phyloP scores from a whole-genome alignment of 2,888 invertebrate genomes.

The Epistrophella euchroma region DNA sequence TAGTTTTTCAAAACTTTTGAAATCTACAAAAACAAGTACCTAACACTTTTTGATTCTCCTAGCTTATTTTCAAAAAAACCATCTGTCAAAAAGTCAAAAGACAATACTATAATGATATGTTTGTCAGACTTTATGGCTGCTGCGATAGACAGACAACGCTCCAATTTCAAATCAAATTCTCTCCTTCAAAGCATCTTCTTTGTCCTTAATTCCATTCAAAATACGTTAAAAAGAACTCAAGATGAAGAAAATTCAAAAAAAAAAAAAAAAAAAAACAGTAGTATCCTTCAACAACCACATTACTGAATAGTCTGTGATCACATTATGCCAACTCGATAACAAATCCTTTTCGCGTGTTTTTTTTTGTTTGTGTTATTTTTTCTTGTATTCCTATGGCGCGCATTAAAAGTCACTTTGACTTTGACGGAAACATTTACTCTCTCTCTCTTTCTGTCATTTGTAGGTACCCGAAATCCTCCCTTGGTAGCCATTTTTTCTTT shows the following conservation, averaged over 20 bases:
- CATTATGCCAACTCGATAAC: slow-evolving; percentile 73
- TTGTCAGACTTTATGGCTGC: slow-evolving; percentile 16
- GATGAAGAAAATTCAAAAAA: neutral
- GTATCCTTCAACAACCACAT: slow-evolving; percentile 61
- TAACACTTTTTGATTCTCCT: neutral
- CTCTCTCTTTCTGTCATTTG: neutral
- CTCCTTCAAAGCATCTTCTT: slow-evolving; percentile 21
- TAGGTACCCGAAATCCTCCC: slow-evolving; percentile 7
- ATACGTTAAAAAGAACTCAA: slow-evolving; percentile 37
- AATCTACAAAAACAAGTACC: neutral
- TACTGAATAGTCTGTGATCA: slow-evolving; percentile 55
- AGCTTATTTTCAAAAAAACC: slow-evolving; percentile 9
- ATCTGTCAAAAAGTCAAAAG: slow-evolving; percentile 22
- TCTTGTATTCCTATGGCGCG: slow-evolving; percentile 49
- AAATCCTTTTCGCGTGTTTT: slow-evolving; percentile 47
- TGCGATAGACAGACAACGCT: slow-evolving; percentile 33
- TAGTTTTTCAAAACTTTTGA: neutral
- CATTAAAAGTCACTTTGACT: slow-evolving; percentile 75
- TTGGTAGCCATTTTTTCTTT: slow-evolving; percentile 5
- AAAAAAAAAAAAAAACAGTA: neutral
- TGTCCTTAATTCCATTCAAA: slow-evolving; percentile 41
- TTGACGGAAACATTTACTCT: slow-evolving; percentile 69
- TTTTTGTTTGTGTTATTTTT: slow-evolving; percentile 19
- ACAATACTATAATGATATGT: slow-evolving; percentile 6
- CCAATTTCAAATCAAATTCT: slow-evolving; percentile 42